These are phyloP conservation scores for Catharus minimus DNA, from an alignment of 2,113 vertebrate species.

Conservation along the genomic window DNA sequence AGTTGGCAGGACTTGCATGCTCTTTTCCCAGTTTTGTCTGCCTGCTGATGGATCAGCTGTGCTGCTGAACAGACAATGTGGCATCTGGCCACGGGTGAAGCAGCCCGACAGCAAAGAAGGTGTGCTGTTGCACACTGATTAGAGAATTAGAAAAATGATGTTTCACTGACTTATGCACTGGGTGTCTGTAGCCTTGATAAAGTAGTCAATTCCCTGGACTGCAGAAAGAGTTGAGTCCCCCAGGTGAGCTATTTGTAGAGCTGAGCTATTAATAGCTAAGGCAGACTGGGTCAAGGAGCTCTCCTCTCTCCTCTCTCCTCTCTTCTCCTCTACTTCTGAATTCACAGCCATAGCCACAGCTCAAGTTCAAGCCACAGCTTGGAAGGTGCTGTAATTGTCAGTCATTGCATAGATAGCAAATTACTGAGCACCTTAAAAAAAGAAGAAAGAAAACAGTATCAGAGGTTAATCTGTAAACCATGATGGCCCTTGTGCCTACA, in stretches of 20 bases:
- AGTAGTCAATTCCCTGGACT: not conserved
- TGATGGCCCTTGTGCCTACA: not conserved
- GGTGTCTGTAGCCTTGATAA: not conserved
- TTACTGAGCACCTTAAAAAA: not conserved
- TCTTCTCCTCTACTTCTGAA: not conserved
- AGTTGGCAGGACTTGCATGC: not conserved
- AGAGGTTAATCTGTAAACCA: not conserved
- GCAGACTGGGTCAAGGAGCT: not conserved
- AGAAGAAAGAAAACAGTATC: not conserved
- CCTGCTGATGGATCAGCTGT: not conserved
- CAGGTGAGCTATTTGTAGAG: not conserved
- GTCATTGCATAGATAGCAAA: not conserved
- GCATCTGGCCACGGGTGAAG: not conserved
- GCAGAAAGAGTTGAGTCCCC: not conserved
- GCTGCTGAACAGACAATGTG: rapidly evolving
- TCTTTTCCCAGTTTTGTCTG: not conserved
- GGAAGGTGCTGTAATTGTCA: not conserved
- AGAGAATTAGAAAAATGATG: not conserved
- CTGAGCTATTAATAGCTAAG: not conserved
- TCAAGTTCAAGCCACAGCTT: not conserved
- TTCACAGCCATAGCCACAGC: not conserved
- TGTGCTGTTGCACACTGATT: not conserved
- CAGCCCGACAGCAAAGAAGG: not conserved
- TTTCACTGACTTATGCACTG: not conserved
- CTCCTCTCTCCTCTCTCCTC: not conserved